These are phyloP conservation scores for Leucoptera coffeella DNA, from an alignment of 2,888 invertebrate species.

Conservation along the genomic window DNA sequence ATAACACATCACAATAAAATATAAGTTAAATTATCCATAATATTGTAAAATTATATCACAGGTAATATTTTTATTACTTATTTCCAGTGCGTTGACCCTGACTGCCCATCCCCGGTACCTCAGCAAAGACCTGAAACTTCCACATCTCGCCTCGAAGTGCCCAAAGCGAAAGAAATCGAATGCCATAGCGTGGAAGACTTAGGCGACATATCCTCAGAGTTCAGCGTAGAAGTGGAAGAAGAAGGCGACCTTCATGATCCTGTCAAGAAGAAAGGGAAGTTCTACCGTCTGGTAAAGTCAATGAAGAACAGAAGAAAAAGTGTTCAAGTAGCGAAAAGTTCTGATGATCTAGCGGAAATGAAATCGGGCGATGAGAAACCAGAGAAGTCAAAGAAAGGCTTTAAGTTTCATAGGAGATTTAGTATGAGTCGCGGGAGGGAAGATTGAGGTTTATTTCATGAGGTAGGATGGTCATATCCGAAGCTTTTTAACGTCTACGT, in stretches of 20 bases:
- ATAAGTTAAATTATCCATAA: too few species aligned
- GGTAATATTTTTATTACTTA: neutral
- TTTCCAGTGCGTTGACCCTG: conserved; percentile 38
- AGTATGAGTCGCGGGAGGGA: conserved; percentile 37
- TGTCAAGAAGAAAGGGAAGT: conserved; percentile 35
- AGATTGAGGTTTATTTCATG: conserved; percentile 21
- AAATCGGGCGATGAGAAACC: conserved; percentile 24
- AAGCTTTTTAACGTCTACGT: too few species aligned
- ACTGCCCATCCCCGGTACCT: conserved; percentile 22
- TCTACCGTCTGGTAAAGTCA: conserved; percentile 38
- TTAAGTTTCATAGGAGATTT: conserved; percentile 40
- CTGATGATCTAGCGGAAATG: conserved; percentile 27
- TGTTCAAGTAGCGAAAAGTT: conserved; percentile 41
- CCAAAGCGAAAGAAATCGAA: conserved; percentile 21
- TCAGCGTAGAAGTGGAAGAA: conserved; percentile 42
- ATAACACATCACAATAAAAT: too few species aligned
- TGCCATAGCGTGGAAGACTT: conserved; percentile 41
- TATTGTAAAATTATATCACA: too few species aligned
- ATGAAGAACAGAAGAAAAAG: conserved; percentile 47
- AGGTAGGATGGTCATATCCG: neutral
- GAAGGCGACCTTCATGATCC: conserved; percentile 22
- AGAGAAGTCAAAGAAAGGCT: conserved; percentile 30
- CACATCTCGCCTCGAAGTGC: conserved; percentile 24
- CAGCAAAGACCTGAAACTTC: conserved; percentile 33
- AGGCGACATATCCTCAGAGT: conserved; percentile 43